Evolutionary conservation across 2,888 invertebrate genomes (phyloP), one percentile per base, ranked within the genome.

Genomic region (Didymodactylos carnosus): DNA sequence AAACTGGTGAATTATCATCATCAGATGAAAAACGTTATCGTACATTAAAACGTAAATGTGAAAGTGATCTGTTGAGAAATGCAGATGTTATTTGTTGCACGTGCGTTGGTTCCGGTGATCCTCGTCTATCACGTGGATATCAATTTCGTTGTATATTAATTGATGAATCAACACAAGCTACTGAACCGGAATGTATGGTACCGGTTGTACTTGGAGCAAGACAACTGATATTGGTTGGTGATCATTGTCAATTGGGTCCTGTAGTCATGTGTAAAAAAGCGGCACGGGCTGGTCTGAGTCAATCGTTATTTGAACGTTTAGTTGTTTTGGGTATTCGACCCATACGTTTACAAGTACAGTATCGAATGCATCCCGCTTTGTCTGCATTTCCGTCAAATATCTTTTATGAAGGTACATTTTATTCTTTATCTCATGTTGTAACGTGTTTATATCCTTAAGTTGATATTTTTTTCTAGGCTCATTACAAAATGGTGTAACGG

Each of bases 181-280:
- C 95, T 0, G 84, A 84, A 76, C 95, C 95, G 0, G 95, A 97
- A 80, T 95, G 95, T 81, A 94, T 98, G 94, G 97, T 98, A 25
- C 95, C 98, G 0, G 94, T 98, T 0, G 94, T 98, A 0, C 86
- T 97, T 7, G 98, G 98, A 16, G 95, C 95, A 11, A 89, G 94
- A 78, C 97, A 97, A 84, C 85, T 98, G 72, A 94, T 98, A 77
- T 87, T 98, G 3, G 98, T 98, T 0, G 98, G 98, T 16, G 98
- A 99, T 84, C 98, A 99, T 82, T 98, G 98, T 81, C 98, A 99
- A 84, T 86, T 98, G 76, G 98, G 97, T 0, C 98, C 97, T 0
- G 97, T 98, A 0, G 97, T 98, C 0, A 95, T 97, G 94, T 97
- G 95, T 85, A 97, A 97, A 84, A 94, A 95, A 82, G 97, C 98